Conservation (phyloP, 2,113 vertebrate species). For the Chionis minor region DNA sequence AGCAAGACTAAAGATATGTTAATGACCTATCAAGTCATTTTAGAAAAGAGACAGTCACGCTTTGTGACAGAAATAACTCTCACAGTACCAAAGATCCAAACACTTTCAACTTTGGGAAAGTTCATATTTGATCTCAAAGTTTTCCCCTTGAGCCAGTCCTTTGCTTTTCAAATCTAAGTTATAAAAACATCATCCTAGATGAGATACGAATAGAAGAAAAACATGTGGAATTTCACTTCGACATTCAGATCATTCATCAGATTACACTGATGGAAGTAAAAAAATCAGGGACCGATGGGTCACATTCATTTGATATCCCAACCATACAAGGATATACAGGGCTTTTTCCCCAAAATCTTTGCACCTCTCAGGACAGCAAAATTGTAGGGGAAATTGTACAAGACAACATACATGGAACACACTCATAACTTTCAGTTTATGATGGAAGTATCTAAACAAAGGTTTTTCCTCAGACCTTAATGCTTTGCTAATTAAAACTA, state of each 20-base stretch:
- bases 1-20: neutral
- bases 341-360: neutral
- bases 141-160: neutral
- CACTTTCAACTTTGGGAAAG: neutral
- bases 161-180: neutral
- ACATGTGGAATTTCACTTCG: neutral
- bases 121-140: neutral
- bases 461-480: neutral
- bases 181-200: neutral
- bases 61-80: slow-evolving; percentile 13
- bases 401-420: neutral
- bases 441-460: neutral
- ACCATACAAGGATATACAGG: fast-evolving
- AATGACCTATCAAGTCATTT: slow-evolving; percentile 15
- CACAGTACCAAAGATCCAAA: neutral
- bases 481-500: neutral
- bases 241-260: neutral
- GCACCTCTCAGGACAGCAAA: neutral
- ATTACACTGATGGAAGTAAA: neutral
- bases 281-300: neutral
- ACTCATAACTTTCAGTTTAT: neutral
- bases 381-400: neutral
- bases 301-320: neutral
- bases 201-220: neutral
- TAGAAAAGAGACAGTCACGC: neutral